A percentile compares a stretch with the other conserved stretches of the same genome.
Evolutionary conservation across 2,888 invertebrate species (phyloP).

Genomic region (Elysia crispata): DNA sequence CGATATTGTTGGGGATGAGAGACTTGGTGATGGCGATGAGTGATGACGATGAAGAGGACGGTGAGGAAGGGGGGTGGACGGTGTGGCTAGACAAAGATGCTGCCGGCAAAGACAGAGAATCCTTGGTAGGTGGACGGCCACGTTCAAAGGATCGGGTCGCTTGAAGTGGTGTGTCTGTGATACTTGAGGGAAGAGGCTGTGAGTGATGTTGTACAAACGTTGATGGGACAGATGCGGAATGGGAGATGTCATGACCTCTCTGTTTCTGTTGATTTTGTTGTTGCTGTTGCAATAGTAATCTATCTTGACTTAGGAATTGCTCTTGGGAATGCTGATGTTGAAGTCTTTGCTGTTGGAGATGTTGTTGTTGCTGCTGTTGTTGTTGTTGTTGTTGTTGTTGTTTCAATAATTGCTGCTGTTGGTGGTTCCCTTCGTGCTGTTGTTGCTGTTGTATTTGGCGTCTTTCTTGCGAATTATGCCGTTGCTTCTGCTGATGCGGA

Average conservation of each 20-base stretch:
- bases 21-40: conserved; percentile 19
- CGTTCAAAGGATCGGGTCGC: conserved; percentile 1
- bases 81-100: conserved; percentile 40
- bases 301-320: conserved; percentile 1
- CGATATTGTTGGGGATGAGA: conserved; percentile 24
- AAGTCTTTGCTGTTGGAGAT: conserved; percentile 5
- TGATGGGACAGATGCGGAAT: background rate
- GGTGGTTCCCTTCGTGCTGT: conserved; percentile 1
- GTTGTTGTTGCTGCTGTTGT: conserved; percentile 37
- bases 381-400: conserved; percentile 14
- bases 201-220: conserved; percentile 9
- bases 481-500: conserved; percentile 5
- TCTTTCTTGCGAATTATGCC: conserved; percentile 35
- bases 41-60: conserved; percentile 23
- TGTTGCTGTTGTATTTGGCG: conserved; percentile 37
- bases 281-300: conserved; percentile 10
- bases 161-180: conserved; percentile 34
- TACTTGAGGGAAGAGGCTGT: conserved; percentile 46
- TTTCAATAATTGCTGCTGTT: conserved; percentile 10
- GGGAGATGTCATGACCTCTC: background rate
- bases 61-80: background rate
- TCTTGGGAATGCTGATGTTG: conserved; percentile 43
- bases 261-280: conserved; percentile 29
- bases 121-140: background rate
- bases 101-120: conserved; percentile 2